Percentiles rank a stretch among this genome's conserved stretches.
These are phyloP conservation scores for Cydia splendana DNA, from an alignment of 1,140 invertebrate species.

Conservation along the genomic window DNA sequence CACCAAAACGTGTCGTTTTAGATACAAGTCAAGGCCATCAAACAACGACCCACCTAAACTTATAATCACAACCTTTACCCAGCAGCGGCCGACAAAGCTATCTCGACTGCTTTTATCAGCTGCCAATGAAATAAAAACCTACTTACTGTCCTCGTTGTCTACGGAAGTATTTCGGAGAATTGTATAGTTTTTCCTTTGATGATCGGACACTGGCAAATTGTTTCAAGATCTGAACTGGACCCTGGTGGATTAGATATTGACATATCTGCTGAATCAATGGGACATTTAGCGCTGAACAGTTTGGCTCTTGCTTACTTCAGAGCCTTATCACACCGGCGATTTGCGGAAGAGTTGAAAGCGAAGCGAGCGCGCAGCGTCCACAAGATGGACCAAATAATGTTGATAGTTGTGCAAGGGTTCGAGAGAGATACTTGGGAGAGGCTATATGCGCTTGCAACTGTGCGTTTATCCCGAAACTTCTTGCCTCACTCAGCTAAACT, in stretches of 20 bases:
- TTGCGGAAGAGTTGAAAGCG: too few relatives aligned
- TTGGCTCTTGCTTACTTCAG: too few relatives aligned
- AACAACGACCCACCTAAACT: neutral
- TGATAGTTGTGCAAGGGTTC: too few relatives aligned
- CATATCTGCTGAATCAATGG: neutral
- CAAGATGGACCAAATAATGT: too few relatives aligned
- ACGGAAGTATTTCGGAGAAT: neutral
- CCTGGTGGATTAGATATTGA: neutral
- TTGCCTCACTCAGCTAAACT: too few relatives aligned
- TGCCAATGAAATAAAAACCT: conserved; percentile 10
- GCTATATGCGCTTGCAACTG: too few relatives aligned
- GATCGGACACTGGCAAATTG: conserved; percentile 4
- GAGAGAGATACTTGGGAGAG: too few relatives aligned
- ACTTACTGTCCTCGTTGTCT: neutral
- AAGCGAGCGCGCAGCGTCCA: too few relatives aligned
- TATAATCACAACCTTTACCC: neutral
- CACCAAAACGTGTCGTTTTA: neutral
- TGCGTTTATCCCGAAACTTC: too few relatives aligned
- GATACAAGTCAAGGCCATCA: neutral
- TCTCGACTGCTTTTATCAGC: neutral
- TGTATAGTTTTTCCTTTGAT: neutral
- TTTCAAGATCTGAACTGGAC: neutral
- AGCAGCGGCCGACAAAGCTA: conserved; percentile 13
- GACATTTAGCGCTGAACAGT: neutral
- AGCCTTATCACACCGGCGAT: too few relatives aligned